Percentiles rank a stretch among this genome's conserved stretches.
These are phyloP conservation scores for Cyanoderma ruficeps DNA, from an alignment of 2,113 vertebrate genomes.

Conservation along the genomic window DNA sequence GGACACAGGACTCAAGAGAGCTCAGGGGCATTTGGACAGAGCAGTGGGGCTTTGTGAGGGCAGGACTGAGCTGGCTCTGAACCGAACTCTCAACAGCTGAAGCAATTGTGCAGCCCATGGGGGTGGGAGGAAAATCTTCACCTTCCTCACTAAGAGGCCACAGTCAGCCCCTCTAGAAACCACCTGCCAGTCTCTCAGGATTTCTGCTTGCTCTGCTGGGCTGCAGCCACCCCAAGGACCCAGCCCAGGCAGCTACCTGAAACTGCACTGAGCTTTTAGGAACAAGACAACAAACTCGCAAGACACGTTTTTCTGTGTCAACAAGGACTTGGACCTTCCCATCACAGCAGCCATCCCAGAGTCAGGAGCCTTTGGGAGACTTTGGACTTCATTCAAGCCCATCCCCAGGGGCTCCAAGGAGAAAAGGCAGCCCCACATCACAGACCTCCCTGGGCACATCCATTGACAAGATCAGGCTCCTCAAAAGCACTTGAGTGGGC, in stretches of 20 bases:
- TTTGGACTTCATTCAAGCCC: constrained; percentile 6
- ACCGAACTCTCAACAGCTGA: neutral
- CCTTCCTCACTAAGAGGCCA: neutral
- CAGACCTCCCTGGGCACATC: neutral
- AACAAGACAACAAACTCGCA: constrained; percentile 9
- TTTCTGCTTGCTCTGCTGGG: neutral
- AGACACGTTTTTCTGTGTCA: constrained; percentile 27
- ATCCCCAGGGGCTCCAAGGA: neutral
- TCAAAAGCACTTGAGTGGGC: neutral
- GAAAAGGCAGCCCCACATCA: neutral
- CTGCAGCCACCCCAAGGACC: neutral
- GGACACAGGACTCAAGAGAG: accelerated
- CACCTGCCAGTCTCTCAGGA: neutral
- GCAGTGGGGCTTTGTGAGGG: accelerated
- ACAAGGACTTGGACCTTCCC: constrained; percentile 60
- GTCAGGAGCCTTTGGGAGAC: neutral
- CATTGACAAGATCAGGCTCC: neutral
- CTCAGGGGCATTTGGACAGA: accelerated
- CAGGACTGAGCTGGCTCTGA: neutral
- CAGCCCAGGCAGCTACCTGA: neutral
- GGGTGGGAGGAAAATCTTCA: neutral
- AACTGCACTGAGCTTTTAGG: neutral
- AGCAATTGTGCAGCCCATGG: neutral
- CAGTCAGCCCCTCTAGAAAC: neutral
- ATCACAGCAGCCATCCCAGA: neutral